Base-by-base conservation (phyloP, 1,140 invertebrate species). In the Nasonia vitripennis region DNA sequence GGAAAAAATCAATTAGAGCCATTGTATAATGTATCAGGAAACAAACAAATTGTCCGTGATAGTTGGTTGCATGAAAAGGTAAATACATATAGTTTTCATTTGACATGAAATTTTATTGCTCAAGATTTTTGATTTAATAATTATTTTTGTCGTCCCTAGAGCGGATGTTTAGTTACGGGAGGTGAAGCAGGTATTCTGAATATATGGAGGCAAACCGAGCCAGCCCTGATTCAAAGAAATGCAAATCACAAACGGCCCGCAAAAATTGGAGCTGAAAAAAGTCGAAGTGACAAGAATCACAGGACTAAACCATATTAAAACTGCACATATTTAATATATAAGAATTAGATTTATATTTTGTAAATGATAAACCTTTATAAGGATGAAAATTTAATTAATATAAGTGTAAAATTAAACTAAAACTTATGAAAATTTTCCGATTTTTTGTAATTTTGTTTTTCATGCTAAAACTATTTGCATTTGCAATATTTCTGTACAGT, bases 31-130 rank as follows among this genome's bases (percentile, higher is more conserved):
- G 95, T 96, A 86, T 81, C 88, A 10, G 93, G 92, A 20, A 97
- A 96, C 90, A 95, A 94, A 83, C 96, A 97, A 91, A 92, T 95
- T 51, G 94, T 96, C 6, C 93, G 96, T 14, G 94, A 95, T 74
- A 95, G 95, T 89, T 94, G 94, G 89, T 94, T 94, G 80, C 94
- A 96, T 90, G 87, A 92, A 81, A 94, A 95, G 88, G 95, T 96
- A 91, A 86, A 80, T 62, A 83, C 14, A 51, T 62, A 31, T 55
- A 17, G 2, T 62, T 45, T 45, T 45, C 41, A 31, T 75, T 78
- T 23, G 31, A 37, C 17, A 23, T 67, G 23, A 34, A 51, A 37
- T 17, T 14, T 73, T 23, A 37, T 82, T 78, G 51, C 70, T 51
- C 67, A 48, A 55, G 78, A 51, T 71, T 45, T 51, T 45, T 37